A percentile compares a stretch with the other conserved stretches of the same genome.
phyloP scores from a whole-genome alignment of 2,888 invertebrate species.

The Meiosimyza platycephala region DNA sequence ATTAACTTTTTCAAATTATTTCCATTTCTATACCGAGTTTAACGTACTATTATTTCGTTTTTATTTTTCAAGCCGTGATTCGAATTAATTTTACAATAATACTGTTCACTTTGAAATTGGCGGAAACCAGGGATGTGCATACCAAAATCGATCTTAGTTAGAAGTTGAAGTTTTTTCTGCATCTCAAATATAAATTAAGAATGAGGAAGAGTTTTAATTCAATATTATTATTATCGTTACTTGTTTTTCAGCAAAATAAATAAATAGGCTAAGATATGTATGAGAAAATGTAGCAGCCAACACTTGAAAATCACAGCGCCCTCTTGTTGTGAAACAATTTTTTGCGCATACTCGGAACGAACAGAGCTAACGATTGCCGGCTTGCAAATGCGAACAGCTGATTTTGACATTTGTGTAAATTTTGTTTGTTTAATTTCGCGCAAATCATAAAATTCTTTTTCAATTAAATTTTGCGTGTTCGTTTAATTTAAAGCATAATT shows the following conservation, averaged over 20 bases:
- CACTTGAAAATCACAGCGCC: neutral
- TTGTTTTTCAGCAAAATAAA: neutral
- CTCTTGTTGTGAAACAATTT: slow-evolving; percentile 1
- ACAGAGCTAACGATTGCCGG: slow-evolving; percentile 4
- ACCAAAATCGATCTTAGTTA: no score
- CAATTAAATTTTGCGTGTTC: neutral
- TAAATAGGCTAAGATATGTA: neutral
- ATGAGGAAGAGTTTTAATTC: no score
- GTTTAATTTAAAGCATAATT: neutral
- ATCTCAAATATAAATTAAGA: no score
- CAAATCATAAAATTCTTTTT: neutral
- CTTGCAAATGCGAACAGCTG: slow-evolving; percentile 28
- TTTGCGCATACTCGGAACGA: slow-evolving; percentile 3
- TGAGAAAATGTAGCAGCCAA: neutral
- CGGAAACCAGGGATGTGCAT: no score
- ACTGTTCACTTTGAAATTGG: no score
- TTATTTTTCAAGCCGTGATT: no score
- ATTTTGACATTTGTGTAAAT: slow-evolving; percentile 23
- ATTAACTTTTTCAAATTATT: no score
- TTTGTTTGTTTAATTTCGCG: neutral
- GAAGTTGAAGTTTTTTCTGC: no score
- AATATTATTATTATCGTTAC: neutral
- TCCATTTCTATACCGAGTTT: no score
- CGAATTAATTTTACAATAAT: no score
- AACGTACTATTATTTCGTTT: no score